Base-by-base conservation (phyloP, 2,888 invertebrate species). In the Achlya flavicornis region DNA sequence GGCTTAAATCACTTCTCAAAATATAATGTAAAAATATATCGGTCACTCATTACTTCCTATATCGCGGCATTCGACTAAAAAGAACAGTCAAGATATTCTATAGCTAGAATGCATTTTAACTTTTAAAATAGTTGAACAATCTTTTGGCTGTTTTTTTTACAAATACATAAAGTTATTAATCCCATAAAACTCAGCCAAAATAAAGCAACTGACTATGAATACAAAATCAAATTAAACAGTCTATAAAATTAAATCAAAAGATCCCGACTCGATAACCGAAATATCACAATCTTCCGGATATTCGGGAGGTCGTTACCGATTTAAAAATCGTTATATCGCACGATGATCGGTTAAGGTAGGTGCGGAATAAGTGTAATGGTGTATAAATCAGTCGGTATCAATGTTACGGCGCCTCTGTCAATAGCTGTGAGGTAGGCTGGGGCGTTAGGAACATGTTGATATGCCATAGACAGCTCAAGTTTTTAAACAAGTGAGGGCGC, bases 311-410 rank as follows among this genome's bases (percentile, higher is more conserved):
- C 78, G 81, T 80, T 84, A 80, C 81, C 76, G 81, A 79, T 83
- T 86, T 84, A 86, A 88, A 88, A 88, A 83, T 86, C 83, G 83
- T 81, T 87, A 86, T 86, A 88, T 89, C 88, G 46, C 46, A 19
- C 53, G 10, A 8, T 53, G 84, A 90, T 91, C 91, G 85, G 90
- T 87, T 87, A 89, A 87, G 87, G 84, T 80, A 75, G 6, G 35
- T 26, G 26, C 76, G 80, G 81, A 83, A 83, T 83, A 80, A 85
- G 84, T 87, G 88, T 91, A 92, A 93, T 92, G 90, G 91, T 77
- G 81, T 79, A 92, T 92, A 92, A 92, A 92, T 93, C 92, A 91
- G 86, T 71, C 77, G 83, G 74, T 91, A 91, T 91, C 91, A 87
- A 86, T 85, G 88, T 84, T 82, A 85, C 82, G 80, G 86, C 83